Percentiles rank a stretch among this genome's conserved stretches.
These are phyloP conservation scores for Asarcornis scutulata DNA, from an alignment of 2,113 vertebrate species.

Conservation along the genomic window DNA sequence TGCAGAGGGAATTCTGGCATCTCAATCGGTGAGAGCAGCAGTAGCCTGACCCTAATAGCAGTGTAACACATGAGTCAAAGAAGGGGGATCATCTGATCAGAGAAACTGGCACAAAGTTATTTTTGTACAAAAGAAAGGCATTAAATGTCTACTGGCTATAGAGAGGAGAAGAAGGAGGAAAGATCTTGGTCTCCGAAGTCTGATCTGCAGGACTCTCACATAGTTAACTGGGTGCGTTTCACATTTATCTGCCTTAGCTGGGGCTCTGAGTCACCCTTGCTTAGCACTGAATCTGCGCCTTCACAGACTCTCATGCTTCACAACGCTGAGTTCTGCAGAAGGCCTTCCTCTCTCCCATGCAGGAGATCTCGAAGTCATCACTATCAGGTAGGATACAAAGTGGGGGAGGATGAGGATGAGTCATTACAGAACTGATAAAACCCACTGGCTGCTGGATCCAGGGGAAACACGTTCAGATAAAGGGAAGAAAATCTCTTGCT, in stretches of 20 bases:
- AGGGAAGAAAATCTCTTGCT: background rate
- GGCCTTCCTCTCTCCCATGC: background rate
- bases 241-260: background rate
- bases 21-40: background rate
- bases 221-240: background rate
- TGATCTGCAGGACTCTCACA: background rate
- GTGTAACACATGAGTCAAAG: background rate
- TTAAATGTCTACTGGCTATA: background rate
- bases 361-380: background rate
- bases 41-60: background rate
- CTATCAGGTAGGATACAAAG: background rate
- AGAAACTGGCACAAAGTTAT: background rate
- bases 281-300: background rate
- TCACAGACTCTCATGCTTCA: background rate
- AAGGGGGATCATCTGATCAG: background rate
- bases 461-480: background rate
- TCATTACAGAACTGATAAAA: conserved; percentile 29
- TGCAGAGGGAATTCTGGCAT: background rate
- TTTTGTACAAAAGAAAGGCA: background rate
- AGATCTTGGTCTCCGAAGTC: background rate
- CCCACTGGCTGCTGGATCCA: background rate
- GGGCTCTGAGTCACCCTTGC: conserved; percentile 11
- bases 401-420: background rate
- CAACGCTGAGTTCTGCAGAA: background rate
- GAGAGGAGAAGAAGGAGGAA: background rate